Evolutionary conservation across 1,140 invertebrate genomes (phyloP), one percentile per base, ranked within the genome.

Genomic region (Centruroides sculpturatus): DNA sequence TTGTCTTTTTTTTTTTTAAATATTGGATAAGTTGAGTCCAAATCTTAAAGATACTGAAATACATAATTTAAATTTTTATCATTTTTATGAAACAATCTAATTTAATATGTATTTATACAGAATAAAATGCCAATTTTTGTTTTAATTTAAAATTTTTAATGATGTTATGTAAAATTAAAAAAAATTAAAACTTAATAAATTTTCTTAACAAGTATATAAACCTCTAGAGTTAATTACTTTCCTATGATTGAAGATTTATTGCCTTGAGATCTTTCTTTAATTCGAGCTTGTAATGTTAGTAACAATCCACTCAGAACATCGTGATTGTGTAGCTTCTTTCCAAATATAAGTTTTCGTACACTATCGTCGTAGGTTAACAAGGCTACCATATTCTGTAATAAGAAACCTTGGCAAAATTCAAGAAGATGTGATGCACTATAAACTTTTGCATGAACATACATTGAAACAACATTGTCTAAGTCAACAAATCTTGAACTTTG

Each of bases 361-460:
- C 87, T 90, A 70, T 92, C 89, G 66, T 93, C 89, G 64, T 91
- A 91, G 0, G 89, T 92, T 36, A 92, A 76, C 3, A 92, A 76
- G n/a, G 88, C 86, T 2, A 92, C 87, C 88, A 94, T 89, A 71
- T 92, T 92, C 75, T 94, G 89, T 51, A 94, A 77, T 12, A 94
- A 75, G 73, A 92, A 91, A 47, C 88, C 87, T 77, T 92, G 89
- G 69, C 89, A 92, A 74, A 89, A 92, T 73, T 92, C 86, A 64
- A 92, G 74, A 35, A 94, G 75, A 70, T 90, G 85, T 11, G 81
- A 80, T 13, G 89, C 89, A 69, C 87, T 89, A 69, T 92, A 93
- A 7, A 89, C 87, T 82, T 92, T 92, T 47, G 89, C 89, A 71
- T 92, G 89, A 69, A 92, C 91, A 69, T 92, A 92, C 78, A 92